Evolutionary conservation across 2,888 invertebrate species (phyloP), one percentile per base, ranked within the genome.

Genomic region (Drosophila peninsularis): DNA sequence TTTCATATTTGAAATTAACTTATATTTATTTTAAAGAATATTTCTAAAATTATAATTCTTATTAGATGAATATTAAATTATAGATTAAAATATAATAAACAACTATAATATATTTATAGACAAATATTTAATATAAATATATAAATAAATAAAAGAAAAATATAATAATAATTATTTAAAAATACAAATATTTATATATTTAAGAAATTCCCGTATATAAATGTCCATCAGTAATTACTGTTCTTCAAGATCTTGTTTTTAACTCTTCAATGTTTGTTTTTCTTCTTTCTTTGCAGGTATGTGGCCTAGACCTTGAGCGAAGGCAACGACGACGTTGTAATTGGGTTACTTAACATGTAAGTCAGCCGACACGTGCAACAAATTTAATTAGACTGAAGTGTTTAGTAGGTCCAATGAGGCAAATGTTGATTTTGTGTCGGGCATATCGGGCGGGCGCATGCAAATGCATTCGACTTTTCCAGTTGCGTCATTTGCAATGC

Each of bases 291-390:
- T 45, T 75, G 32, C 68, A 76, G 77, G 76, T 76, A 76, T 72
- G 76, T 76, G 54, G 34, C 45, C 45, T 42, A 68, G 77, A 63
- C 69, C 73, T 77, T 71, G 71, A 58, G 52, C 66, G 62, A 11
- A n/a, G n/a, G 3, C 30, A 11, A 60, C 24, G 52, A 60, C 17
- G 58, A 30, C 41, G 44, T 61, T 44, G 39, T 49, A 50, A 76
- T 72, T 72, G 68, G 47, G 56, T 69, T 68, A 61, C 54, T 54
- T 60, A 68, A 60, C 84, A 76, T 73, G 78, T 82, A 78, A 83
- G 81, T 82, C 76, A 84, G 79, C 63, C 80, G 58, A 83, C 49
- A 62, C 41, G 56, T 53, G 58, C 67, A 21, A 53, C 58, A 65
- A 62, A 69, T 58, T 64, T 76, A 72, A 76, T 76, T 76, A 76